Evolutionary conservation across 2,797 vertebrate genomes (phyloP).

Genomic region (Crenichthys baileyi): DNA sequence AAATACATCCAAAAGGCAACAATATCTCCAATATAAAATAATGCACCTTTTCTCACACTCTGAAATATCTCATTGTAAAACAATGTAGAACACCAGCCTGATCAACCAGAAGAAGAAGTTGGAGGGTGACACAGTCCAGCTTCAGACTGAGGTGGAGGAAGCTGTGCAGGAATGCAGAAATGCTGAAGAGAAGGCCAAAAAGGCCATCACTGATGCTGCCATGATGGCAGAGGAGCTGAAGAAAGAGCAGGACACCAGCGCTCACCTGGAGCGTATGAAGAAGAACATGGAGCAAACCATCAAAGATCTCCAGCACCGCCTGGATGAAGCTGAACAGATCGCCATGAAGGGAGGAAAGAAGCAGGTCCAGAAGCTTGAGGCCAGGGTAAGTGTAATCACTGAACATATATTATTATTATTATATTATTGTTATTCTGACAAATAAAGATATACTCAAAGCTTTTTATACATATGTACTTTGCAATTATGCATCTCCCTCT

Average conservation of each 20-base stretch:
- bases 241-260: constrained; percentile 91
- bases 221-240: constrained; percentile 94
- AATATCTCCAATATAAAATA: neutral
- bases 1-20: neutral
- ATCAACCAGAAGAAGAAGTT: constrained; percentile 90
- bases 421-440: neutral
- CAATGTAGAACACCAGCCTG: constrained; percentile 84
- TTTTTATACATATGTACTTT: neutral
- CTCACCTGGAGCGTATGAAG: constrained; percentile 92
- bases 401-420: neutral
- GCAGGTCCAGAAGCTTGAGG: constrained; percentile 88
- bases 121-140: constrained; percentile 83
- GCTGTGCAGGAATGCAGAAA: constrained; percentile 87
- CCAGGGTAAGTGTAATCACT: constrained; percentile 73
- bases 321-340: constrained; percentile 91
- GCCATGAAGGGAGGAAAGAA: constrained; percentile 90
- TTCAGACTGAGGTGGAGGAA: constrained; percentile 86
- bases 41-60: neutral
- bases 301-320: constrained; percentile 90
- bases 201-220: constrained; percentile 92
- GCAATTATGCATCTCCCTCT: neutral
- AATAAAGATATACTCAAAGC: neutral
- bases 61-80: neutral
- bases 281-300: constrained; percentile 84
- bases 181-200: constrained; percentile 92